Percentiles rank a stretch among this genome's conserved stretches.
Evolutionary conservation across 2,888 invertebrate genomes (phyloP).

Genomic region (Pheosia gnoma): DNA sequence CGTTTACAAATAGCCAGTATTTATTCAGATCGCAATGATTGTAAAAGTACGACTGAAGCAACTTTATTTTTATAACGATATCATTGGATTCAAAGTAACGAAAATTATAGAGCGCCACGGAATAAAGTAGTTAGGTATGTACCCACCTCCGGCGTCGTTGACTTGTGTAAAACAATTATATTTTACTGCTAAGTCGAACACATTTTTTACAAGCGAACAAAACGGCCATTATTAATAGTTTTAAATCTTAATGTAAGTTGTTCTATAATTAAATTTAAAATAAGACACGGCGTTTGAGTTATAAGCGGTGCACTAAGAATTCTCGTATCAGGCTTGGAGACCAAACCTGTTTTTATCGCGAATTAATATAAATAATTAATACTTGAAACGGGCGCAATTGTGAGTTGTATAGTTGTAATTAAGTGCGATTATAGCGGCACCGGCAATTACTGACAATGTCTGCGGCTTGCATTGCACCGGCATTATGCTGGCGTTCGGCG

Average conservation of each 20-base stretch:
- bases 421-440: conserved; percentile 76
- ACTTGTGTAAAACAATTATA: conserved; percentile 18
- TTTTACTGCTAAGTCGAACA: conserved; percentile 22
- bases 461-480: conserved; percentile 56
- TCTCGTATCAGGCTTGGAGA: conserved; percentile 49
- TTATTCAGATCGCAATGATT: conserved; percentile 14
- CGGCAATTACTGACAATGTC: conserved; percentile 71
- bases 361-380: conserved; percentile 80
- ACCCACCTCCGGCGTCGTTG: conserved; percentile 8
- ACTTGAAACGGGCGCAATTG: conserved; percentile 76
- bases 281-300: conserved; percentile 52
- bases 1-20: conserved; percentile 17
- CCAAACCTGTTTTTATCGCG: conserved; percentile 73
- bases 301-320: conserved; percentile 41
- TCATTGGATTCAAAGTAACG: not conserved
- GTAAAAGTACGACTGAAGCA: not conserved
- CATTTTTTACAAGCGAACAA: conserved; percentile 23
- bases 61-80: not conserved
- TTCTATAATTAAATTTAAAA: conserved; percentile 53
- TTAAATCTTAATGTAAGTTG: conserved; percentile 44
- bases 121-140: conserved; percentile 7
- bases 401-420: conserved; percentile 78
- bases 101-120: not conserved
- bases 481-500: conserved; percentile 38
- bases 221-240: conserved; percentile 31